Evolutionary conservation across 2,113 vertebrate species (phyloP).

Genomic region (Phalacrocorax brasilianus): DNA sequence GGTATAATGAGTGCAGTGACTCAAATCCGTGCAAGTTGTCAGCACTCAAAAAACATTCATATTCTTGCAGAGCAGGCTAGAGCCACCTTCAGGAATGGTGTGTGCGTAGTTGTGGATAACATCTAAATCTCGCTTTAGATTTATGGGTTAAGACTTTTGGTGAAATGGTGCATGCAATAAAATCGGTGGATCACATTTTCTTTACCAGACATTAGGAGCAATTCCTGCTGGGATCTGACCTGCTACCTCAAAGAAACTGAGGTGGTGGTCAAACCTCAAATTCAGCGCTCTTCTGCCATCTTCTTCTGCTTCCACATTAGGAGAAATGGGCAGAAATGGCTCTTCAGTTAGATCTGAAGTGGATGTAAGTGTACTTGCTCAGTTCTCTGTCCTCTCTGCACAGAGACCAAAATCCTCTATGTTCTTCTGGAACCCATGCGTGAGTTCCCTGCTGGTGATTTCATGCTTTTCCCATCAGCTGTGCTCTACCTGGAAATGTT

Average conservation of each 20-base stretch:
- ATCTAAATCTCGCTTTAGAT: background rate
- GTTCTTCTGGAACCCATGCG: rapidly evolving
- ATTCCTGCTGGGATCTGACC: background rate
- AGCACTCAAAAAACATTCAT: background rate
- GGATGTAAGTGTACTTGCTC: rapidly evolving
- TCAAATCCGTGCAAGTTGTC: background rate
- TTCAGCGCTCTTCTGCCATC: rapidly evolving
- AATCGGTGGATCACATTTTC: background rate
- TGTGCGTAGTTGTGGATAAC: background rate
- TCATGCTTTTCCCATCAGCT: background rate
- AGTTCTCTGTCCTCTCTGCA: background rate
- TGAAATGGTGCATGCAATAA: background rate
- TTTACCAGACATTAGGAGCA: background rate
- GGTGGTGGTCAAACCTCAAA: background rate
- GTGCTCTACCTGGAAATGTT: rapidly evolving
- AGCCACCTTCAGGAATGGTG: background rate
- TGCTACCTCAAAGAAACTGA: background rate
- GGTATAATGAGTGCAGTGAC: background rate
- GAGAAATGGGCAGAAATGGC: background rate
- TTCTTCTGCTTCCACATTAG: background rate
- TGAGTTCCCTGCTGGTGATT: background rate
- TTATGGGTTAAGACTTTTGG: background rate
- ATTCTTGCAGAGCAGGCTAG: background rate
- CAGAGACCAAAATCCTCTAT: background rate
- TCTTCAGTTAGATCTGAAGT: rapidly evolving